phyloP scores from a whole-genome alignment of 2,113 vertebrate genomes.

The Capreolus pygargus region DNA sequence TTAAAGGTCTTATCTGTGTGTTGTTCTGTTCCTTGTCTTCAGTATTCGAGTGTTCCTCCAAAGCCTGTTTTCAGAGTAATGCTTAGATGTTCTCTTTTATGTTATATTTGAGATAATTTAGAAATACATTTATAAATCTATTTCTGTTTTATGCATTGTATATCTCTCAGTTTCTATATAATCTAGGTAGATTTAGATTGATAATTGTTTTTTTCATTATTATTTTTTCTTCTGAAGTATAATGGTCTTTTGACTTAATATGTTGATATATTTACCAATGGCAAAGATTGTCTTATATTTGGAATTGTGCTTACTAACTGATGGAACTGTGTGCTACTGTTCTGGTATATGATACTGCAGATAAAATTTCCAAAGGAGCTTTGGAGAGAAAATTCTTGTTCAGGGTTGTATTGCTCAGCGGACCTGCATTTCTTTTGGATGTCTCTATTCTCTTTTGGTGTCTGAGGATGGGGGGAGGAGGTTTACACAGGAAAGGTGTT shows the following conservation, averaged over 20 bases:
- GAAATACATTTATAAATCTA: background rate
- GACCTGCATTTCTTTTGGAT: background rate
- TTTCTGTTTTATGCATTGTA: background rate
- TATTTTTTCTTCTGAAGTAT: background rate
- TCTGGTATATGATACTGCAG: background rate
- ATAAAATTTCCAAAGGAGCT: background rate
- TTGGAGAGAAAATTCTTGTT: background rate
- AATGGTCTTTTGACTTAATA: background rate
- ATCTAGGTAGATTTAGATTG: background rate
- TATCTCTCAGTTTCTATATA: background rate
- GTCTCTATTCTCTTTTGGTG: background rate
- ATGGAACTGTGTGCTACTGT: background rate
- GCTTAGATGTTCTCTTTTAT: background rate
- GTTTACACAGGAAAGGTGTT: background rate
- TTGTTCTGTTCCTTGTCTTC: constrained; percentile 6
- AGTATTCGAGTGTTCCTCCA: background rate
- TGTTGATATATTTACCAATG: background rate
- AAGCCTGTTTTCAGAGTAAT: background rate
- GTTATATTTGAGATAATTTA: background rate
- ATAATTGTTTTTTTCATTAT: background rate
- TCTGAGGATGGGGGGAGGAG: background rate
- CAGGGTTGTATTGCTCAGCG: background rate
- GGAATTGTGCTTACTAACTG: background rate
- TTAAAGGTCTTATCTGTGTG: background rate
- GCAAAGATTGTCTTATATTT: background rate